Conservation (phyloP, 2,797 vertebrate species). For the Rhinophrynus dorsalis region DNA sequence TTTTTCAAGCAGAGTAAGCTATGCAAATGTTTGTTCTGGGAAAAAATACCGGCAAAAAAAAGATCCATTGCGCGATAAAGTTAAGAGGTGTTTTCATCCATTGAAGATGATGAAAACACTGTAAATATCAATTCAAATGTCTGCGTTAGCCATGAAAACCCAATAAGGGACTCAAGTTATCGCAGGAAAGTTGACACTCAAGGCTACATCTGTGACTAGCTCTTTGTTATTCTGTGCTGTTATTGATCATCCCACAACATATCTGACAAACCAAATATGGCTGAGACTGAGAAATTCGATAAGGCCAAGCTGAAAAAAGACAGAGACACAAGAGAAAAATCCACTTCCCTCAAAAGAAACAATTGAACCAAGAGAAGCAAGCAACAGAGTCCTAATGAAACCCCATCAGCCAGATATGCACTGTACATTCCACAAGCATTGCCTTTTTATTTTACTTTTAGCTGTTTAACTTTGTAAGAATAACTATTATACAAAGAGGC, state of each 20-base stretch:
- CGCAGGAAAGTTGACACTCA: no score
- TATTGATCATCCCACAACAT: conserved; percentile 71
- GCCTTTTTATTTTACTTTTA: conserved; percentile 97
- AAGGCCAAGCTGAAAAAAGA: conserved; percentile 90
- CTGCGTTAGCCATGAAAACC: no score
- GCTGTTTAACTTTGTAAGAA: conserved; percentile 90
- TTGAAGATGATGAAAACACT: no score
- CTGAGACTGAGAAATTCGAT: conserved; percentile 81
- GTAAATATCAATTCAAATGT: no score
- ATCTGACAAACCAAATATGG: conserved; percentile 85
- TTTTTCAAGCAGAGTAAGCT: no score
- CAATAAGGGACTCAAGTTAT: no score
- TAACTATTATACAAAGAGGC: conserved; percentile 74
- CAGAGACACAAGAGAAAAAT: conserved; percentile 85
- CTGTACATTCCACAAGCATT: conserved; percentile 95
- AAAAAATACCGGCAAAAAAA: no score
- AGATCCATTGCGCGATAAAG: no score
- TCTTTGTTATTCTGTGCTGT: conserved; percentile 28
- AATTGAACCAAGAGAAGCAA: conserved; percentile 95
- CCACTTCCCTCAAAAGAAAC: conserved; percentile 88
- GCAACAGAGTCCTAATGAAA: conserved; percentile 73
- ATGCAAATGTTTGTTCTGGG: no score
- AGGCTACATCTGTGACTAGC: no score
- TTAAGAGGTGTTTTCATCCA: no score
- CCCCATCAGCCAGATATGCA: conserved; percentile 69